Evolutionary conservation across 2,113 vertebrate genomes (phyloP).

Genomic region (Hemibagrus wyckioides): DNA sequence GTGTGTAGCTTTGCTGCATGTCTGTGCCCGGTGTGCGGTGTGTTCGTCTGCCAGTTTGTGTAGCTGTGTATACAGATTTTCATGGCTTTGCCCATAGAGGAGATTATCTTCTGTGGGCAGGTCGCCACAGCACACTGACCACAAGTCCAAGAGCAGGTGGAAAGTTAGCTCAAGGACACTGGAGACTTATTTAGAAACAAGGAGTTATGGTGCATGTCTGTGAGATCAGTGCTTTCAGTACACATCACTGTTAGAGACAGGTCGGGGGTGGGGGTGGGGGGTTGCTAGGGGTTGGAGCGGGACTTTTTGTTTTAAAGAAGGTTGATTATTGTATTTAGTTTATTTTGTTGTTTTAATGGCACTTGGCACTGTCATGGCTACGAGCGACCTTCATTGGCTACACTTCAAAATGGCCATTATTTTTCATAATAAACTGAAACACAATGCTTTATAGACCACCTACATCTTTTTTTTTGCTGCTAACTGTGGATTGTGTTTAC

Average conservation of each 20-base stretch:
- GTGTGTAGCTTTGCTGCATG: constrained; percentile 10
- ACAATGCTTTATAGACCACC: too few species aligned
- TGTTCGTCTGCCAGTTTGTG: constrained; percentile 24
- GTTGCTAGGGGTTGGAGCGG: background rate
- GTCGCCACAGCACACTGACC: constrained; percentile 9
- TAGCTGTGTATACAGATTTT: constrained; percentile 39
- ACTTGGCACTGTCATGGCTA: too few species aligned
- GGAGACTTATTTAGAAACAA: constrained; percentile 24
- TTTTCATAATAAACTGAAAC: too few species aligned
- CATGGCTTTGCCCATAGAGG: constrained; percentile 31
- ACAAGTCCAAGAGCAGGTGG: constrained; percentile 25
- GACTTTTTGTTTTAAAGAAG: background rate
- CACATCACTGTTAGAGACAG: background rate
- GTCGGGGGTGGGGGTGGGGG: too few species aligned
- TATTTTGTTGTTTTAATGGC: background rate
- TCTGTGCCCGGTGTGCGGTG: constrained; percentile 21
- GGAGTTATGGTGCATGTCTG: background rate
- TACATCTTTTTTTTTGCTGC: too few species aligned
- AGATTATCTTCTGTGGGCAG: constrained; percentile 51
- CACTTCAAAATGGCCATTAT: too few species aligned
- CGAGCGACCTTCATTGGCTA: too few species aligned
- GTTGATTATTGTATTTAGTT: background rate
- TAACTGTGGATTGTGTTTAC: too few species aligned
- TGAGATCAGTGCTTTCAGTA: background rate
- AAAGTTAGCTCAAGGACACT: constrained; percentile 19